Evolutionary conservation across 2,888 invertebrate genomes (phyloP), one percentile per base, ranked within the genome.

Genomic region (Plemyria rubiginata): DNA sequence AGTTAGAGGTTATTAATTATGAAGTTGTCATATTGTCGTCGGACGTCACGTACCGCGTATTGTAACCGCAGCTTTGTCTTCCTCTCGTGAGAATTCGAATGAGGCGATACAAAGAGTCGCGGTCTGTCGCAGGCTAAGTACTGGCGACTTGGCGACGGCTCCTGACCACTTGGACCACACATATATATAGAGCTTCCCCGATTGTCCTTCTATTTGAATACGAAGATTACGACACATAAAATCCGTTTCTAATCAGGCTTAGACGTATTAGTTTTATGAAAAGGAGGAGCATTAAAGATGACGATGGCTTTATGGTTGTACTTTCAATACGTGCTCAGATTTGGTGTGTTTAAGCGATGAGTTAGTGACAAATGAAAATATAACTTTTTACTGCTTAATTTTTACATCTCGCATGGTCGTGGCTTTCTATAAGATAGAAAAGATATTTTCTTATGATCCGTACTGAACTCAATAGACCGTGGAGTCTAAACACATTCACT

Each of bases 1-100:
- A 88, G 84, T 84, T 86, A 84, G 85, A 86, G 87, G 92, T 89
- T 91, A 92, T 92, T 92, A 92, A 92, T 92, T 92, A 92, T 90
- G 86, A 86, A 88, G 88, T 82, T 87, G 92, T 88, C 92, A 90
- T 85, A 90, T 86, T 88, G 90, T 89, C 88, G 82, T 82, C 74
- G 74, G 79, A 75, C 84, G 80, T 87, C 89, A 89, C 90, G 90
- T 88, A 86, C 80, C 62, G 58, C 70, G 70, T 73, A 86, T 91
- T 91, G 90, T 91, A 74, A 77, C 58, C 55, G 67, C 41, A 54
- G 79, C 81, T 90, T 92, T 91, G 92, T 92, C 86, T 89, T 72
- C 80, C 72, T 70, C 77, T 82, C 89, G 92, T 92, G 92, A 91
- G 91, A 90, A 86, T 88, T 84, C 81, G 82, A 84, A 84, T 83